Evolutionary conservation across 2,797 vertebrate genomes (phyloP).

Genomic region (Melanotaenia trifasciata): DNA sequence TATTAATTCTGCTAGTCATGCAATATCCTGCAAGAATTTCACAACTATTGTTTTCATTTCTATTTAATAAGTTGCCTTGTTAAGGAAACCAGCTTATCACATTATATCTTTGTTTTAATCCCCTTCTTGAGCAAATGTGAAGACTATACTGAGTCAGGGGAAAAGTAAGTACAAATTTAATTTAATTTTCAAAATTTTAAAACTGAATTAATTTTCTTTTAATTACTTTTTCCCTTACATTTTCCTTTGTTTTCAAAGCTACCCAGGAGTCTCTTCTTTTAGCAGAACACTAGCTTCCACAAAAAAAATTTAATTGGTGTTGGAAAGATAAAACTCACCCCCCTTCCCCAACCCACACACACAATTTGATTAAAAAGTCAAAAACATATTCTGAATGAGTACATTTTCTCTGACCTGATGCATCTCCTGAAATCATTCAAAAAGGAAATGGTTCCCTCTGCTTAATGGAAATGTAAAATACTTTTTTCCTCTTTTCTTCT

Average conservation of each 20-base stretch:
- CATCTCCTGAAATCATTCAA: slow-evolving; percentile 12
- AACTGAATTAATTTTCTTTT: neutral
- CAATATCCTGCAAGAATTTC: slow-evolving; percentile 2
- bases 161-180: neutral
- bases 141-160: neutral
- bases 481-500: slow-evolving; percentile 17
- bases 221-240: neutral
- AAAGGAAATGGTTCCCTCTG: slow-evolving; percentile 7
- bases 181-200: neutral
- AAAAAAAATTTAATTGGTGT: slow-evolving; percentile 4
- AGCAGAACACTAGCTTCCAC: neutral
- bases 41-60: neutral
- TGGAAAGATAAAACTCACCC: slow-evolving; percentile 2
- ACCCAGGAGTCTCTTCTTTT: neutral
- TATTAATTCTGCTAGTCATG: slow-evolving; percentile 14
- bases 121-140: too few relatives aligned
- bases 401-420: neutral
- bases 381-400: slow-evolving; percentile 1
- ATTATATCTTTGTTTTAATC: too few relatives aligned
- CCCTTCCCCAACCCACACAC: too few relatives aligned
- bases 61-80: too few relatives aligned
- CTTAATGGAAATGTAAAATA: slow-evolving; percentile 28
- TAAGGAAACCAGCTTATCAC: too few relatives aligned
- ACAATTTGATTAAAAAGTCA: neutral
- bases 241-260: slow-evolving; percentile 12